A percentile compares a stretch with the other conserved stretches of the same genome.
Conservation (phyloP, 2,797 vertebrate genomes). For the Kryptopterus vitreolus region DNA sequence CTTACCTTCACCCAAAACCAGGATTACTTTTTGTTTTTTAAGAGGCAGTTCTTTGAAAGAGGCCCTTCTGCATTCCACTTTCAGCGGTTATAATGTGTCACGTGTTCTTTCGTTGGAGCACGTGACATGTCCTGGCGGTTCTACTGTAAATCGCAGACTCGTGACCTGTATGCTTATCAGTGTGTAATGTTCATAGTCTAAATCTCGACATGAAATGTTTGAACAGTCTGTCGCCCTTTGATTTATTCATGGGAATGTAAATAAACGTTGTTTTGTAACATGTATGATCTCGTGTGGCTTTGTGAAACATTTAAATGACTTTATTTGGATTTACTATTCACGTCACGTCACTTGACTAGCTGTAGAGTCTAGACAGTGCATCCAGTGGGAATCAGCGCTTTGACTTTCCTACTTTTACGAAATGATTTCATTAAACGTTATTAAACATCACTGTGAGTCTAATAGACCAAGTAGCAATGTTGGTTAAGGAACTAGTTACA, state of each 20-base stretch:
- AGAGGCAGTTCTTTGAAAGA: background rate
- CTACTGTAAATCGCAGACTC: conserved; percentile 27
- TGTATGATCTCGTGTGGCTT: background rate
- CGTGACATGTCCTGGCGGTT: conserved; percentile 45
- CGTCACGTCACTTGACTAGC: background rate
- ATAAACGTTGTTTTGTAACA: conserved; percentile 79
- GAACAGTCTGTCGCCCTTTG: conserved; percentile 55
- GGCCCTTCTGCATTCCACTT: conserved; percentile 12
- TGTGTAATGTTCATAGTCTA: conserved; percentile 46
- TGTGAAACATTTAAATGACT: background rate
- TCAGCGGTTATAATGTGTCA: conserved; percentile 18
- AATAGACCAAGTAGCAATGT: no score
- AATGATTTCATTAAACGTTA: background rate
- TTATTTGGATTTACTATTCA: background rate
- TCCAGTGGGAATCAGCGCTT: background rate
- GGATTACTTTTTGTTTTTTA: conserved; percentile 9
- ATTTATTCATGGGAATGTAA: conserved; percentile 71
- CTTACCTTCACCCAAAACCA: conserved; percentile 39
- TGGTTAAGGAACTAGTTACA: no score
- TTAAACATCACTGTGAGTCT: background rate
- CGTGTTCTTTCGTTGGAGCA: conserved; percentile 38
- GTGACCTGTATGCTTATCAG: conserved; percentile 50
- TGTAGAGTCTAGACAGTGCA: background rate
- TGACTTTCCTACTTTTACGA: no score
- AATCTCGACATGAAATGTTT: conserved; percentile 41